Base-by-base conservation (phyloP, 2,113 vertebrate genomes). In the Bothrops jararaca region DNA sequence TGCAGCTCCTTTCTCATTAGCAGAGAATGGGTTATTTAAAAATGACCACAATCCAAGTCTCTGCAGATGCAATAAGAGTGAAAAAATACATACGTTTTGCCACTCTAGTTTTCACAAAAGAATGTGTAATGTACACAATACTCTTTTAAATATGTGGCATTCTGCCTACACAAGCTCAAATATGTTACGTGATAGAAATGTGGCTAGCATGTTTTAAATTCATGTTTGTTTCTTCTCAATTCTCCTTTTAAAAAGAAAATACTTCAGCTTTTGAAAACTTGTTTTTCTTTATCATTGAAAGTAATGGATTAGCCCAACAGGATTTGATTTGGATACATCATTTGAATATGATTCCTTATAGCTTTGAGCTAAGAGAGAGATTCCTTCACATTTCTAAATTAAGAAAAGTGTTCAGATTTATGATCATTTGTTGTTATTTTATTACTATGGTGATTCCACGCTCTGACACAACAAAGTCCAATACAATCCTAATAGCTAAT, bases 111-210 rank as follows among this genome's bases (percentile, higher is more conserved):
- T n/a, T 39, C n/a, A 80, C 69, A 80, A 80, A 39, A 39, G 69
- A 80, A 80, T 80, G n/a, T 39, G n/a, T 80, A 80, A 80, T 80
- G 69, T 80, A 90, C 48, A 42, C 74, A 90, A 64, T 80, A 60
- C 53, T 89, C 56, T 5, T 89, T 92, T 50, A 86, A 92, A 90
- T n/a, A 15, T 92, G 53, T 92, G 92, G 92, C 92, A 85, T 29
- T 15, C 42, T 86, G 92, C 92, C 92, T 90, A 60, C 48, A 90
- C 26, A 92, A 92, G 69, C 88, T 90, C 29, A 86, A 90, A 34
- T 54, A 85, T 26, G 54, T 92, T 92, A 85, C 24, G 11, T 58
- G 89, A 92, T 74, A 57, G 26, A 85, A 74, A 52, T 89, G 85
- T 86, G 29, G 92, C 92, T 42, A 39, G 22, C 29, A 60, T 86